These are phyloP conservation scores for Mesorhabditis spiculigera DNA, from an alignment of 2,888 invertebrate species.

Conservation along the genomic window DNA sequence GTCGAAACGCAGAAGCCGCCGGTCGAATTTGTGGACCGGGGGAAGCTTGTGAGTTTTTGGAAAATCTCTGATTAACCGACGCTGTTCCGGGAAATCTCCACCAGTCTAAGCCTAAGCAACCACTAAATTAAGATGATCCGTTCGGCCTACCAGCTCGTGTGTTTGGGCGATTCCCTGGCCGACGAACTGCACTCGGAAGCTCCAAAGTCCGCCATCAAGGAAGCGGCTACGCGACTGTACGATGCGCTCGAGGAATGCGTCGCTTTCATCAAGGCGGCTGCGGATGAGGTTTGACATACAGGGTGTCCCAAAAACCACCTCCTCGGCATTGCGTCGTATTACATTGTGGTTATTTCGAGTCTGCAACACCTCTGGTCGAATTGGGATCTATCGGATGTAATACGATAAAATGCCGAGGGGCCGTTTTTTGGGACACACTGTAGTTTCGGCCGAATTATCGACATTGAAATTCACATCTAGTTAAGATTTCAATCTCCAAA, in stretches of 20 bases:
- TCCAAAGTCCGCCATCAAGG: slow-evolving; percentile 11
- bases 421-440: too few relatives aligned
- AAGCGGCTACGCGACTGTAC: slow-evolving; percentile 64
- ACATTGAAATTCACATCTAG: background rate
- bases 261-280: slow-evolving; percentile 82
- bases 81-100: background rate
- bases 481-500: background rate
- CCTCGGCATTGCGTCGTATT: too few relatives aligned
- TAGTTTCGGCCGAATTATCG: too few relatives aligned
- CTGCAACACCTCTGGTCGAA: too few relatives aligned
- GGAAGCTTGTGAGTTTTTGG: slow-evolving; percentile 75
- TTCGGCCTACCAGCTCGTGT: slow-evolving; percentile 86
- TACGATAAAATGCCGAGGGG: too few relatives aligned
- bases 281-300: slow-evolving; percentile 67
- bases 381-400: too few relatives aligned
- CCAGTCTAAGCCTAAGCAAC: background rate
- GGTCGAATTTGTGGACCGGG: slow-evolving; percentile 83
- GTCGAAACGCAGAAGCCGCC: slow-evolving; percentile 90
- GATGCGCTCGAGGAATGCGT: slow-evolving; percentile 80
- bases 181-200: slow-evolving; percentile 50
- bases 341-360: too few relatives aligned
- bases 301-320: too few relatives aligned
- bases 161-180: slow-evolving; percentile 88
- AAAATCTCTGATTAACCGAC: background rate
- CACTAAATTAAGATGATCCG: slow-evolving; percentile 64